These are phyloP conservation scores for Elegia similella DNA, from an alignment of 2,888 invertebrate species.

Conservation along the genomic window DNA sequence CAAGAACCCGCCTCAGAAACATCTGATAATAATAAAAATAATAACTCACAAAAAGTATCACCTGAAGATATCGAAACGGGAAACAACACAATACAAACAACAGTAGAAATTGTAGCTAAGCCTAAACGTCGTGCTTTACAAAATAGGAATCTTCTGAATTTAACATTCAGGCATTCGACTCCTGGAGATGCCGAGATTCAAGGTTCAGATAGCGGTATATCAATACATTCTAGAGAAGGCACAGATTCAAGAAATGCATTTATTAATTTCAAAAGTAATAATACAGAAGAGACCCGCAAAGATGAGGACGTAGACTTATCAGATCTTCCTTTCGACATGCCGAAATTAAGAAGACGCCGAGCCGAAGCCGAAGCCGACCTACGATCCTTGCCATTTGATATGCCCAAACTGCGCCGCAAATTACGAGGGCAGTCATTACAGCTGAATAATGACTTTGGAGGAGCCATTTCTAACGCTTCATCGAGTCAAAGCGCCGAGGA, in stretches of 20 bases:
- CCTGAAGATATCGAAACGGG: slow-evolving; percentile 83
- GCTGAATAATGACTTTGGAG: slow-evolving; percentile 84
- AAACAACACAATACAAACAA: slow-evolving; percentile 66
- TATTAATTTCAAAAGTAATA: slow-evolving; percentile 82
- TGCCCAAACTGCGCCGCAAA: slow-evolving; percentile 92
- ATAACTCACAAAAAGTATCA: slow-evolving; percentile 89
- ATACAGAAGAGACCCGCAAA: slow-evolving; percentile 73
- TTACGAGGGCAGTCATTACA: slow-evolving; percentile 83
- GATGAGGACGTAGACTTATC: slow-evolving; percentile 85
- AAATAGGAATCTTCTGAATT: slow-evolving; percentile 88
- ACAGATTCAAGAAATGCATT: slow-evolving; percentile 85
- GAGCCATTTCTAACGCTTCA: slow-evolving; percentile 89
- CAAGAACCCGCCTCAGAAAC: slow-evolving; percentile 93
- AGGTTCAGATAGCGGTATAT: slow-evolving; percentile 94
- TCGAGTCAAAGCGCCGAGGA: slow-evolving; percentile 91
- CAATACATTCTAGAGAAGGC: slow-evolving; percentile 91
- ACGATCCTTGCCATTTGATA: slow-evolving; percentile 92
- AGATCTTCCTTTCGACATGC: slow-evolving; percentile 95
- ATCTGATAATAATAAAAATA: slow-evolving; percentile 90
- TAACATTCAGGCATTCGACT: slow-evolving; percentile 84
- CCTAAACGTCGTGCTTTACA: slow-evolving; percentile 86
- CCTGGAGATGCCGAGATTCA: slow-evolving; percentile 88
- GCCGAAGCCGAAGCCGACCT: slow-evolving; percentile 90
- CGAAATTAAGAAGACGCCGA: slow-evolving; percentile 88
- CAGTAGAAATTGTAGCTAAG: slow-evolving; percentile 77